These are phyloP conservation scores for Blennius ocellaris DNA, from an alignment of 2,113 vertebrate species.

Conservation along the genomic window DNA sequence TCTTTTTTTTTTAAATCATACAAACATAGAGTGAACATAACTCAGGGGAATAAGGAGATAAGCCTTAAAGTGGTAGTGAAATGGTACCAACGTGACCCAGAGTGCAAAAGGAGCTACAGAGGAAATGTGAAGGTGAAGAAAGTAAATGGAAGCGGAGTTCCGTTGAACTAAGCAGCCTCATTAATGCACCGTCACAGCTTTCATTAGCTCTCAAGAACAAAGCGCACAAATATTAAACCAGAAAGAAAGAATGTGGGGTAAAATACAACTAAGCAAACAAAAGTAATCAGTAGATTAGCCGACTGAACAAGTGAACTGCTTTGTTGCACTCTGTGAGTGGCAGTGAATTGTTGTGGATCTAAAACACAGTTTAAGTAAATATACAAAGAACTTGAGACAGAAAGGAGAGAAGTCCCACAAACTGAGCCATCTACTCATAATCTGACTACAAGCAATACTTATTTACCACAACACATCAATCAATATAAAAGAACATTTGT, in stretches of 20 bases:
- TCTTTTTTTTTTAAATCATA: too few relatives aligned
- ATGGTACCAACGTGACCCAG: conserved; percentile 37
- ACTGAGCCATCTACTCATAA: not conserved
- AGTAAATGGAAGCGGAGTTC: conserved; percentile 70
- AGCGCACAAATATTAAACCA: conserved; percentile 66
- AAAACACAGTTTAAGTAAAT: conserved; percentile 50
- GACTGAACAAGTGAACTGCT: conserved; percentile 23
- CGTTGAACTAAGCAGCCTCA: conserved; percentile 86
- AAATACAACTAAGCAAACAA: conserved; percentile 41
- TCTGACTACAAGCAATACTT: not conserved
- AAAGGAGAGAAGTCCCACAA: conserved; percentile 52
- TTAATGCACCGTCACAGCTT: conserved; percentile 90
- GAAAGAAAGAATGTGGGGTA: conserved; percentile 70
- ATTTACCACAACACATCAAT: not conserved
- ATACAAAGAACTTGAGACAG: conserved; percentile 67
- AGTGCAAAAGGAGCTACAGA: conserved; percentile 37
- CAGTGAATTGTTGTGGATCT: conserved; percentile 34
- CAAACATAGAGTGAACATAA: not conserved
- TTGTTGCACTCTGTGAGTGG: conserved; percentile 19
- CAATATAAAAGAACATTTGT: not conserved
- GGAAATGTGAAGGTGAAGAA: conserved; percentile 57
- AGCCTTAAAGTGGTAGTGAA: conserved; percentile 43
- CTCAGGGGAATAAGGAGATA: conserved; percentile 32
- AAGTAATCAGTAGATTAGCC: conserved; percentile 48
- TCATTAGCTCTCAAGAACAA: conserved; percentile 87